Evolutionary conservation across 2,888 invertebrate genomes (phyloP).

Genomic region (Atrina japonica): DNA sequence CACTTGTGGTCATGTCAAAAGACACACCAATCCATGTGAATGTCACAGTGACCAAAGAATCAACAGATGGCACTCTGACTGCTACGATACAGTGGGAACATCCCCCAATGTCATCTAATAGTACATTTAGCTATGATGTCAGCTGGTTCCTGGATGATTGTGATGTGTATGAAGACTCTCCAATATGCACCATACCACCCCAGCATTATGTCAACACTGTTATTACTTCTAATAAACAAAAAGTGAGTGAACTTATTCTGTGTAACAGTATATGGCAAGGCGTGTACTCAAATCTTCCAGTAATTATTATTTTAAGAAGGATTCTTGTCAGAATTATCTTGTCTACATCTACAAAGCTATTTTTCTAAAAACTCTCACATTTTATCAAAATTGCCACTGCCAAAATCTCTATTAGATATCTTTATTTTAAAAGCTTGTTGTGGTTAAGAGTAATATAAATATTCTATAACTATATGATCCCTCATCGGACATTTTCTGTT

Average conservation of each 20-base stretch:
- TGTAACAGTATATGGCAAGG: too few species aligned
- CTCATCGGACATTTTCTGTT: too few species aligned
- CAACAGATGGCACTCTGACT: constrained; percentile 9
- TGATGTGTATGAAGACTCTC: constrained; percentile 41
- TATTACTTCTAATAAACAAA: constrained; percentile 12
- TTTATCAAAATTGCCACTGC: too few species aligned
- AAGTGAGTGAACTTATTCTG: constrained; percentile 9
- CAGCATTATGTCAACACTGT: constrained; percentile 45
- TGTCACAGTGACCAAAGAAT: constrained; percentile 15
- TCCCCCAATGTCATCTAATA: constrained; percentile 19
- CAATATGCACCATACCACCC: constrained; percentile 51
- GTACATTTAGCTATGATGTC: constrained; percentile 42
- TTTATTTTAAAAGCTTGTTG: too few species aligned
- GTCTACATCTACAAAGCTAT: too few species aligned
- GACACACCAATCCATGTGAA: constrained; percentile 31
- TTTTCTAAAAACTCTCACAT: too few species aligned
- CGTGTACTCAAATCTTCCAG: background rate
- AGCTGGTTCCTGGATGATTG: constrained; percentile 58
- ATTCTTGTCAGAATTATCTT: too few species aligned
- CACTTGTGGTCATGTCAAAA: background rate
- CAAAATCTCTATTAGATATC: too few species aligned
- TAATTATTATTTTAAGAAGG: too few species aligned
- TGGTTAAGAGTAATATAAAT: too few species aligned
- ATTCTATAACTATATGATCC: too few species aligned
- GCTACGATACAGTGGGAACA: constrained; percentile 38